Percentiles rank a stretch among this genome's conserved stretches.
phyloP scores from a whole-genome alignment of 2,113 vertebrate genomes.

The Struthio camelus region DNA sequence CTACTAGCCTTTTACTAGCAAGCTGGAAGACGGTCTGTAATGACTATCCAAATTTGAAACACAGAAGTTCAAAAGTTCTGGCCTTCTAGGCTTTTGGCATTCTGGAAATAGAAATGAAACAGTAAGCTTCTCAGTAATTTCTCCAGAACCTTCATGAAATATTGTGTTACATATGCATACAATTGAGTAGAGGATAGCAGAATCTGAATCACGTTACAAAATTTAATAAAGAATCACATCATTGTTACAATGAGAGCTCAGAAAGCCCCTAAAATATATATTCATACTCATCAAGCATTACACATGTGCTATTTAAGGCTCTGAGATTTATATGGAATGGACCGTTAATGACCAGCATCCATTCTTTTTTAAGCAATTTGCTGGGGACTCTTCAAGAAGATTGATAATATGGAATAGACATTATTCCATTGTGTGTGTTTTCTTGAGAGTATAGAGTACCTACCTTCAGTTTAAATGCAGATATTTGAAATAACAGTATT shows the following conservation, averaged over 20 bases:
- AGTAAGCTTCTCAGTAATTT: neutral
- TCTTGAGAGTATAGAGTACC: neutral
- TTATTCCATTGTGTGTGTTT: neutral
- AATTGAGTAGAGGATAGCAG: neutral
- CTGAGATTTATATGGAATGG: neutral
- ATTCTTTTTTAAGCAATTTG: neutral
- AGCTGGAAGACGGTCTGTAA: neutral
- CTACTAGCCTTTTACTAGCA: neutral
- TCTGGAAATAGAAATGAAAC: neutral
- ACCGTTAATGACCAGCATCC: neutral
- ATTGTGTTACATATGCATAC: neutral
- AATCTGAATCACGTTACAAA: neutral
- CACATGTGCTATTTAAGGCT: neutral
- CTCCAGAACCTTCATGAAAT: neutral
- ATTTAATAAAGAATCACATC: neutral
- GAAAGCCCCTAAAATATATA: neutral
- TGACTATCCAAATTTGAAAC: neutral
- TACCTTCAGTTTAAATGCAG: neutral
- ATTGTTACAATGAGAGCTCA: neutral
- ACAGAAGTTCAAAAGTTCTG: neutral
- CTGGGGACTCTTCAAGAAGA: neutral
- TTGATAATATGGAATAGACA: neutral
- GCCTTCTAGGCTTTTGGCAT: neutral
- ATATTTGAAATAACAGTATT: neutral
- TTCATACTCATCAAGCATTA: neutral